Percentiles rank a stretch among this genome's conserved stretches.
Conservation (phyloP, 2,113 vertebrate genomes). For the Coracopsis vasa region DNA sequence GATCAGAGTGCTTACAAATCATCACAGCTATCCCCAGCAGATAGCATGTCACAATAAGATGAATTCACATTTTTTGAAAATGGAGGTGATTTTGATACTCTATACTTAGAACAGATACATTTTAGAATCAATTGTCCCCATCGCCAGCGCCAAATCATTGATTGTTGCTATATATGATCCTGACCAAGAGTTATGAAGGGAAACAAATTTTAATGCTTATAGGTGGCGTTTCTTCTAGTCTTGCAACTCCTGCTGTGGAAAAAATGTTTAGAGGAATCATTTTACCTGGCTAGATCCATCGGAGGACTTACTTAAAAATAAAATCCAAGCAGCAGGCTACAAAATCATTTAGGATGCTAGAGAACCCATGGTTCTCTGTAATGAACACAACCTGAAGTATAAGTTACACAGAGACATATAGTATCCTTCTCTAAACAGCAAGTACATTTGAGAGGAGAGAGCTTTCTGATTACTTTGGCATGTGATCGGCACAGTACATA, state of each 20-base stretch:
- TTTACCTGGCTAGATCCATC: background rate
- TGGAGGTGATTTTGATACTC: background rate
- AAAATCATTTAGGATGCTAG: background rate
- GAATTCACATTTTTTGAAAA: background rate
- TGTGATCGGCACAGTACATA: background rate
- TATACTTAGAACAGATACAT: background rate
- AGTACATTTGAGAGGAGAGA: background rate
- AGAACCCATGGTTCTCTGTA: background rate
- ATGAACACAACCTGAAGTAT: background rate
- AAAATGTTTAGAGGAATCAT: background rate
- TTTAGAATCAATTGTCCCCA: background rate
- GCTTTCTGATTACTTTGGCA: background rate
- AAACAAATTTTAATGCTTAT: background rate
- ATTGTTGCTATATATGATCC: background rate
- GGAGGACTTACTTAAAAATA: background rate
- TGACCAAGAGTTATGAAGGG: background rate
- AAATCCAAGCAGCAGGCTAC: background rate
- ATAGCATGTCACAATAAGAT: background rate
- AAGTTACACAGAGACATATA: background rate
- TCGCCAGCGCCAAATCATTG: background rate
- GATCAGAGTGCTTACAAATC: background rate
- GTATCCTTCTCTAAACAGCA: background rate
- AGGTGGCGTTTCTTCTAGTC: background rate
- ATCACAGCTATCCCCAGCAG: background rate
- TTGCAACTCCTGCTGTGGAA: background rate